Evolutionary conservation across 2,113 vertebrate genomes (phyloP).

Genomic region (Etheostoma cragini): DNA sequence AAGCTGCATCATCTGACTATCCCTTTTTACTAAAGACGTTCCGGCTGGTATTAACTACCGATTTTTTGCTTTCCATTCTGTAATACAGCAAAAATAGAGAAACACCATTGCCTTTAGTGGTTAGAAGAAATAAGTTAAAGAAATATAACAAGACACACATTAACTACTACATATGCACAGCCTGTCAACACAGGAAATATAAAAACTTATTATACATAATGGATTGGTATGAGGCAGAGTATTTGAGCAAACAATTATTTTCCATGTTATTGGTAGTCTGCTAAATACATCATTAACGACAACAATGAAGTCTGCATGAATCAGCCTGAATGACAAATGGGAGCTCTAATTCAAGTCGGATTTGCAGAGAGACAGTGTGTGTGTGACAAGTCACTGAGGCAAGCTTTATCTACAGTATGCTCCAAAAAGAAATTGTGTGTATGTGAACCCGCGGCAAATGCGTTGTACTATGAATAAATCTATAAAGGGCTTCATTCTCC

Average conservation of each 20-base stretch:
- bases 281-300: conserved; percentile 69
- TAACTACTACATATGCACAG: neutral
- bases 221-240: conserved; percentile 6
- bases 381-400: conserved; percentile 34
- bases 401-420: conserved; percentile 31
- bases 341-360: conserved; percentile 56
- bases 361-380: conserved; percentile 38
- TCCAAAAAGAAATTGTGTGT: conserved; percentile 19
- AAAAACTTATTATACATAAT: conserved; percentile 33
- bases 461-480: conserved; percentile 34
- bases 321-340: conserved; percentile 64
- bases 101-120: neutral
- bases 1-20: neutral
- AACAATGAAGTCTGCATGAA: conserved; percentile 58
- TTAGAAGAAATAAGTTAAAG: neutral
- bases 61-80: conserved; percentile 1
- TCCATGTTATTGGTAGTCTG: conserved; percentile 36
- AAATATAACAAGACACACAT: conserved; percentile 25
- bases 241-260: conserved; percentile 56
- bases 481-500: conserved; percentile 8
- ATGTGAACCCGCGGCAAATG: neutral
- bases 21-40: neutral
- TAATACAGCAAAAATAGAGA: neutral
- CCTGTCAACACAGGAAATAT: conserved; percentile 26
- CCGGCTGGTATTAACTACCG: neutral